A percentile compares a stretch with the other conserved stretches of the same genome.
Evolutionary conservation across 2,888 invertebrate species (phyloP).

Genomic region (Cephus nigrinus): DNA sequence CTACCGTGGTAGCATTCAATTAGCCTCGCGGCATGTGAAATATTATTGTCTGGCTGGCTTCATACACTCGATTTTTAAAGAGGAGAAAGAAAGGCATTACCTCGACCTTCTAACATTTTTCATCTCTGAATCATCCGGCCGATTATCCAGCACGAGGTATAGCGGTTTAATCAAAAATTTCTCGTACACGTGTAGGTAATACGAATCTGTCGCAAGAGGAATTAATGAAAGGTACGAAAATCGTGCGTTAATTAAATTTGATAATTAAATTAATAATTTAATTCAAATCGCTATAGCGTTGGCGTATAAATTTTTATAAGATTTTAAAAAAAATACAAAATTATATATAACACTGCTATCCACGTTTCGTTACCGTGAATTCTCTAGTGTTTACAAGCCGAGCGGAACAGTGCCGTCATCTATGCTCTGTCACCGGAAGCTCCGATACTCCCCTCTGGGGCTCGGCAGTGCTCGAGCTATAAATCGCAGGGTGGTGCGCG

Average conservation of each 20-base stretch:
- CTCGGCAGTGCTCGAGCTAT: not conserved
- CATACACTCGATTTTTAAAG: conserved; percentile 50
- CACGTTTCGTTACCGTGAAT: not conserved
- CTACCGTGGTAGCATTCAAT: conserved; percentile 66
- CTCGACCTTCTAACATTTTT: conserved; percentile 48
- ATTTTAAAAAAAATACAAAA: not conserved
- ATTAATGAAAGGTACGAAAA: not conserved
- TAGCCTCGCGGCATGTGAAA: conserved; percentile 62
- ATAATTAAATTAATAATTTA: not conserved
- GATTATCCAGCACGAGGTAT: not conserved
- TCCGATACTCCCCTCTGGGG: not conserved
- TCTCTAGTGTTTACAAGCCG: not conserved
- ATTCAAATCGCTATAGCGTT: not conserved
- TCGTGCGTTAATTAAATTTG: not conserved
- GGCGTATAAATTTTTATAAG: not conserved
- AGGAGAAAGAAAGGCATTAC: conserved; percentile 45
- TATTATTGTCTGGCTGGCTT: conserved; percentile 52
- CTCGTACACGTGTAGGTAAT: not conserved
- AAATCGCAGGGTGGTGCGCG: not conserved
- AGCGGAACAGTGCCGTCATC: not conserved
- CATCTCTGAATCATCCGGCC: conserved; percentile 45
- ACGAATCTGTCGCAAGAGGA: not conserved
- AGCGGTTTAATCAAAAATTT: not conserved
- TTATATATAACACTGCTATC: not conserved
- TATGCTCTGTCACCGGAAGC: not conserved